Conservation (phyloP, 1,140 invertebrate genomes). For the Anagrus nilaparvatae region DNA sequence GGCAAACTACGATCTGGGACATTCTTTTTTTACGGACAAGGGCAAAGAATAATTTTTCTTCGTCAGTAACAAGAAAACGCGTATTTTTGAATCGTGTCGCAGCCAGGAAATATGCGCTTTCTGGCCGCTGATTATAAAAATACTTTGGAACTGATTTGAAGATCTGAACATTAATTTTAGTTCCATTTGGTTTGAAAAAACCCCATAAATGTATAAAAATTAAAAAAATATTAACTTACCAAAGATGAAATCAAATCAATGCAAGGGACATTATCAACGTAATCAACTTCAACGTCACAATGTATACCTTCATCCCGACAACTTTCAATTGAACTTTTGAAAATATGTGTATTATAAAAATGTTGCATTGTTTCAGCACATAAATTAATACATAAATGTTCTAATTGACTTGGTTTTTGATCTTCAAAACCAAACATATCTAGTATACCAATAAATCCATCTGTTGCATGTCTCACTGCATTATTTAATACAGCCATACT, state of each 20-base stretch:
- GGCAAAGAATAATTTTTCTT: no score
- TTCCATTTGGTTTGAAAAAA: background rate
- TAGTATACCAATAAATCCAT: conserved; percentile 88
- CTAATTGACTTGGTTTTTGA: conserved; percentile 77
- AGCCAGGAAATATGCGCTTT: no score
- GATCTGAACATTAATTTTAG: background rate
- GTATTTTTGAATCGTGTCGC: no score
- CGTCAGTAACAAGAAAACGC: no score
- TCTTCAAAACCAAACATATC: conserved; percentile 97
- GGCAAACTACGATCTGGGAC: no score
- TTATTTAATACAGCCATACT: conserved; percentile 88
- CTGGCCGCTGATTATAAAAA: no score
- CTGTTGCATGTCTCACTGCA: conserved; percentile 84
- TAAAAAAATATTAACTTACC: conserved; percentile 39
- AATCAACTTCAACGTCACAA: conserved; percentile 85
- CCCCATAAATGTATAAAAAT: conserved; percentile 15
- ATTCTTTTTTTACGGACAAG: no score
- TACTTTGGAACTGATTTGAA: background rate
- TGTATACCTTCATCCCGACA: conserved; percentile 87
- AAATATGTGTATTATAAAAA: conserved; percentile 94
- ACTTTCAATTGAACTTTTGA: conserved; percentile 88
- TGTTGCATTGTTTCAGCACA: conserved; percentile 96
- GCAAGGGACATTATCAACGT: conserved; percentile 91
- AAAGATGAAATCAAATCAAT: conserved; percentile 90
- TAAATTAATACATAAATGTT: conserved; percentile 89